Evolutionary conservation across 2,113 vertebrate species (phyloP).

Genomic region (Anolis sagrei): DNA sequence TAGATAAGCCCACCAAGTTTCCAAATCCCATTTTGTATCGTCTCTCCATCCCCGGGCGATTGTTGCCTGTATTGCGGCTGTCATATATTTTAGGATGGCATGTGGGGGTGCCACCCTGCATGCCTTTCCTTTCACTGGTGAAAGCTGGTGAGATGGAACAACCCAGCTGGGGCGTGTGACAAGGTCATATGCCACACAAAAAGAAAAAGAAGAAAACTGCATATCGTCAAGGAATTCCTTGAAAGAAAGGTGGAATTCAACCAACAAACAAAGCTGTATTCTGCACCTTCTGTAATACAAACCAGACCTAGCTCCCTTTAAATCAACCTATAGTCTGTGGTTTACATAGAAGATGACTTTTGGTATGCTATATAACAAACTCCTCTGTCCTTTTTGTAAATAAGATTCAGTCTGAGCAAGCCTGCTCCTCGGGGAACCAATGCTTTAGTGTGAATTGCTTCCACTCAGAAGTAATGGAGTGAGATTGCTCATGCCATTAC

Average conservation of each 20-base stretch:
- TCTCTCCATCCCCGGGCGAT: too few relatives aligned
- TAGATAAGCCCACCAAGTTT: too few relatives aligned
- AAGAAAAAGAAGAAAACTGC: neutral
- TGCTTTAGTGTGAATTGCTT: slow-evolving; percentile 58
- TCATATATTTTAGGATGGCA: too few relatives aligned
- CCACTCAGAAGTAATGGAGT: slow-evolving; percentile 67
- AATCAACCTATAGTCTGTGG: neutral
- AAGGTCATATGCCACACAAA: neutral
- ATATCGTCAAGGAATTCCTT: too few relatives aligned
- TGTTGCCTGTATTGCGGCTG: too few relatives aligned
- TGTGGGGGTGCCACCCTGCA: too few relatives aligned
- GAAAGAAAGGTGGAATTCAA: too few relatives aligned
- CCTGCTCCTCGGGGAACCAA: slow-evolving; percentile 52
- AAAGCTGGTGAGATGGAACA: too few relatives aligned
- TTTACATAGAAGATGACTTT: slow-evolving; percentile 52
- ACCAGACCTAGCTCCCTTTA: slow-evolving; percentile 5
- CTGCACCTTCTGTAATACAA: neutral
- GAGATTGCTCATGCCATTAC: slow-evolving; percentile 68
- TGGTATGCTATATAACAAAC: slow-evolving; percentile 36
- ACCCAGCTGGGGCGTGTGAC: too few relatives aligned
- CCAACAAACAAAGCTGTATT: neutral
- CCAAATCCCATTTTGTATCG: too few relatives aligned
- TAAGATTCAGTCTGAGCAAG: slow-evolving; percentile 64
- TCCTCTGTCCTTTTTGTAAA: slow-evolving; percentile 55
- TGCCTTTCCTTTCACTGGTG: too few relatives aligned